These are phyloP conservation scores for Ctenoplectra terminalis DNA, from an alignment of 1,140 invertebrate species.

Conservation along the genomic window DNA sequence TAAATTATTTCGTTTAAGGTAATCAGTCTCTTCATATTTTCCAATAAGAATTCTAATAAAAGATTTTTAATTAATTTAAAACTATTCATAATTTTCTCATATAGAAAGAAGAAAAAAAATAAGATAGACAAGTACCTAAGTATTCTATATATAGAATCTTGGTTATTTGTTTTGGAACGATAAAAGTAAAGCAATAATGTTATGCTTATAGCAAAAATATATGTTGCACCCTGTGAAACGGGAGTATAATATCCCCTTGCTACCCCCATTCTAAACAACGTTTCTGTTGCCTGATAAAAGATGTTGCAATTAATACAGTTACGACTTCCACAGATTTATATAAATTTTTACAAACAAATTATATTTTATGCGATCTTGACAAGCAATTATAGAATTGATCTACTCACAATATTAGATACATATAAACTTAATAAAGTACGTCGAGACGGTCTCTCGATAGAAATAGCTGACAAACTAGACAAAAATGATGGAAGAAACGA, in stretches of 20 bases:
- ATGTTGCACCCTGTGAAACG: slow-evolving; percentile 86
- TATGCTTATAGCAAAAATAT: slow-evolving; percentile 86
- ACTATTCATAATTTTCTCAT: neutral
- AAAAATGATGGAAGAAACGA: slow-evolving; percentile 89
- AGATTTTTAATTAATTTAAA: slow-evolving; percentile 41
- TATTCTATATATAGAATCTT: slow-evolving; percentile 87
- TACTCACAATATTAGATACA: slow-evolving; percentile 90
- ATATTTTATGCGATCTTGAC: slow-evolving; percentile 3
- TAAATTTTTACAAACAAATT: neutral
- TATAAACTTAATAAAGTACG: slow-evolving; percentile 89
- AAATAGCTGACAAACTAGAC: slow-evolving; percentile 88
- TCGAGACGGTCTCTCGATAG: slow-evolving; percentile 89
- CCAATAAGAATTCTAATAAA: slow-evolving; percentile 85
- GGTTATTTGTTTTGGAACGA: slow-evolving; percentile 81
- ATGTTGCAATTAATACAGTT: slow-evolving; percentile 17
- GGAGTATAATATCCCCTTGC: slow-evolving; percentile 85
- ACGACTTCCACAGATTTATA: neutral
- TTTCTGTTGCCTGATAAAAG: slow-evolving; percentile 87
- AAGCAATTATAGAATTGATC: slow-evolving; percentile 21
- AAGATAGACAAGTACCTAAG: slow-evolving; percentile 81
- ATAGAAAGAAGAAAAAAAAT: slow-evolving; percentile 1
- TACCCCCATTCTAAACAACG: slow-evolving; percentile 89
- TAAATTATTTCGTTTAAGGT: slow-evolving; percentile 57
- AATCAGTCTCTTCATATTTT: slow-evolving; percentile 83
- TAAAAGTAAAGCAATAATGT: slow-evolving; percentile 85